Evolutionary conservation across 2,888 invertebrate species (phyloP), one percentile per base, ranked within the genome.

Genomic region (Sphaerophoria rueppellii): DNA sequence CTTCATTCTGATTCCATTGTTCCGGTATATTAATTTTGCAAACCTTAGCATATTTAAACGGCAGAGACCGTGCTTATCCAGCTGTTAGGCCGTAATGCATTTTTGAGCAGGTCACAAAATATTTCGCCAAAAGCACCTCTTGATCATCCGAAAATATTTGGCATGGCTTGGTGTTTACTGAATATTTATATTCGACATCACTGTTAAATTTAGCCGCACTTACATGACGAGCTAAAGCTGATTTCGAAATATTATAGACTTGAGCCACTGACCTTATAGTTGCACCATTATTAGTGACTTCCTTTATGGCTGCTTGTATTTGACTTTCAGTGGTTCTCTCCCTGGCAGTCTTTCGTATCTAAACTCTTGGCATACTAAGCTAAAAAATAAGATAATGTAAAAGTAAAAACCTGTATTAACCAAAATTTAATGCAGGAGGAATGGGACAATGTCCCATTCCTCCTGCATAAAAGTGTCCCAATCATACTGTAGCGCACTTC

Each of bases 361-460:
- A 50, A 50, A 50, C 50, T 50, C 50, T 50, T 50, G 50, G 50
- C 50, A 50, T 50, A 6, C n/a, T 50, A 14, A 50, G n/a, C 50
- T 50, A 6, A 50, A 50, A 50, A 2, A 50, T 12, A 50, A 7
- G n/a, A 50, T 50, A 50, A 50, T 50, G 2, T 14, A 50, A 50
- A 50, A 50, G 2, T 50, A 50, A 5, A 50, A 50, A 50, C 50
- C 9, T 50, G 2, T 4, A 43, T 24, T 24, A 24, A 1, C 1
- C 24, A 43, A 11, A 43, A 43, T 9, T 9, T 43, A 43, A 11
- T 43, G 43, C 3, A 43, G 43, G 11, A 43, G 11, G 11, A 43
- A 43, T 24, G 24, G 24, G 24, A 24, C 24, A 24, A 24, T 24
- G 24, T 24, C 24, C 24, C 24, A 24, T 24, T 24, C 24, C 24